Evolutionary conservation across 1,140 invertebrate species (phyloP).

Genomic region (Leucophenga varia): DNA sequence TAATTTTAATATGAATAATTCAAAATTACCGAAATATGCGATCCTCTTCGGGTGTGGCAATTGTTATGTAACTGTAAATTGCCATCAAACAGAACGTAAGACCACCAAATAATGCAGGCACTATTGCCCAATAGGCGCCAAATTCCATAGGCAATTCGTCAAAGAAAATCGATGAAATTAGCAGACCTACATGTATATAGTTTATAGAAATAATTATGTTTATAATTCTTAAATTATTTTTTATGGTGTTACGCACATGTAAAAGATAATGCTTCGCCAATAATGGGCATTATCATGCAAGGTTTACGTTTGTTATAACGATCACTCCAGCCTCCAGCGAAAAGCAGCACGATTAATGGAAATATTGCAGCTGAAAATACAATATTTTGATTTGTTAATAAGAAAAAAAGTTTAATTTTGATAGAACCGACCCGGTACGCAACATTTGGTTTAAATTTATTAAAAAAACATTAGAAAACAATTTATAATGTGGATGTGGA

Average conservation of each 20-base stretch:
- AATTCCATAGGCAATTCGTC: constrained; percentile 58
- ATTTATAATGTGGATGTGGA: not conserved
- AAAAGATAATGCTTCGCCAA: constrained; percentile 59
- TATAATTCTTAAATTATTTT: too few relatives aligned
- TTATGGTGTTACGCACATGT: constrained; percentile 39
- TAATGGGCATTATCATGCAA: constrained; percentile 63
- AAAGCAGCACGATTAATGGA: constrained; percentile 63
- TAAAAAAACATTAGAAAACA: not conserved
- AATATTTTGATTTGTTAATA: not conserved
- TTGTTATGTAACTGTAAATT: constrained; percentile 65
- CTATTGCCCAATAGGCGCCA: constrained; percentile 61
- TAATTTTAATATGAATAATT: not conserved
- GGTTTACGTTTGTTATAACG: constrained; percentile 67
- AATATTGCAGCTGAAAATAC: constrained; percentile 58
- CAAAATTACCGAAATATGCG: constrained; percentile 58
- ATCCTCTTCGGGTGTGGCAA: constrained; percentile 61
- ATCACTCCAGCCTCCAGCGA: constrained; percentile 68
- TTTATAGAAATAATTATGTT: not conserved
- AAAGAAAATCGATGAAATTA: constrained; percentile 48
- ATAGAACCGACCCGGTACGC: too few relatives aligned
- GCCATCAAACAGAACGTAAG: constrained; percentile 65
- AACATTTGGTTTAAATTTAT: too few relatives aligned
- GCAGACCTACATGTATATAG: constrained; percentile 27
- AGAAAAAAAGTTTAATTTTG: constrained; percentile 55
- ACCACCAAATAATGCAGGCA: constrained; percentile 61